These are phyloP conservation scores for Chloebia gouldiae DNA, from an alignment of 2,113 vertebrate genomes.

Conservation along the genomic window DNA sequence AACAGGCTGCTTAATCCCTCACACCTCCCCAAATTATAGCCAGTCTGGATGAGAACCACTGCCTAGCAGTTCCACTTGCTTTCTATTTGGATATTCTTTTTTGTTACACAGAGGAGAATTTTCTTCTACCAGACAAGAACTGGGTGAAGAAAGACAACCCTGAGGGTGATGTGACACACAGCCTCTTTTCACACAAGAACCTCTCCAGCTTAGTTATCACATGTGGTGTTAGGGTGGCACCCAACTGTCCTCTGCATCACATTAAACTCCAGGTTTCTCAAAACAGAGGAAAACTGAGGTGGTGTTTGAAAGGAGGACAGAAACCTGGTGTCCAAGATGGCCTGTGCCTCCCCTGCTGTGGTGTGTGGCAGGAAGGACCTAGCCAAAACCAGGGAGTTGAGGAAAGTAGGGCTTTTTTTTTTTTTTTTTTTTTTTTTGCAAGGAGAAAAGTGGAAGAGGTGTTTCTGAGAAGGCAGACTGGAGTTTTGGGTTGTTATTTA, in stretches of 20 bases:
- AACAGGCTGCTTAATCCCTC: not conserved
- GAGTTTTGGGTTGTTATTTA: not conserved
- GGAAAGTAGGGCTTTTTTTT: not conserved
- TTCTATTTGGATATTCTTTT: not conserved
- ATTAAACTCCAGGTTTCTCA: not conserved
- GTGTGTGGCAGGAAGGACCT: not conserved
- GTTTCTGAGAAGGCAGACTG: not conserved
- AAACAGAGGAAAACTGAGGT: not conserved
- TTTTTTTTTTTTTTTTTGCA: not conserved
- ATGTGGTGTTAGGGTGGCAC: not conserved
- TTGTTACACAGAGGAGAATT: not conserved
- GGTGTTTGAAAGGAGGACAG: not conserved
- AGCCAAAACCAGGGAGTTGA: not conserved
- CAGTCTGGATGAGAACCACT: not conserved
- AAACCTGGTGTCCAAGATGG: not conserved
- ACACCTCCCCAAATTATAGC: not conserved
- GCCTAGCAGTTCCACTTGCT: not conserved
- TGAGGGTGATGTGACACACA: not conserved
- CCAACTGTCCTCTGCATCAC: not conserved
- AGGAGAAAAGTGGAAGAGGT: not conserved
- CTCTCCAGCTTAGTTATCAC: not conserved
- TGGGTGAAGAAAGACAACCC: not conserved
- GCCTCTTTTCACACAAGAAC: not conserved
- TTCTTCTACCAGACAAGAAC: not conserved
- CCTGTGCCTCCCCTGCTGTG: not conserved